Base-by-base conservation (phyloP, 1,140 invertebrate genomes). In the Littorina saxatilis region DNA sequence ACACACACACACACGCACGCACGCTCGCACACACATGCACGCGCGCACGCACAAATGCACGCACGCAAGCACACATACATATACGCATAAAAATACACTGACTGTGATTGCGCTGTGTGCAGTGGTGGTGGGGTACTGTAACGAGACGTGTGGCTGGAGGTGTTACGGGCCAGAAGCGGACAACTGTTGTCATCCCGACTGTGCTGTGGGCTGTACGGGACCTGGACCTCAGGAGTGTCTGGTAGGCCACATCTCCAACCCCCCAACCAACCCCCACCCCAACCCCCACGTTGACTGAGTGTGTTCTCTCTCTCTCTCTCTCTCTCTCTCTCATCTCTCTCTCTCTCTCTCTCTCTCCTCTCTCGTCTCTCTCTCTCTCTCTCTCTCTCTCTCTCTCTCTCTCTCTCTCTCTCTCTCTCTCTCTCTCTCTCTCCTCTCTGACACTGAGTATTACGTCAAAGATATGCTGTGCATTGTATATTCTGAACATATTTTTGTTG, bases 101-200 rank as follows among this genome's bases (percentile, higher is more conserved):
- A n/a, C n/a, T n/a, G n/a, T n/a, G n/a, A n/a, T n/a, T n/a, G n/a
- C n/a, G n/a, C n/a, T 68, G 66, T 68, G 58, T 82, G 15, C 63
- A 88, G 85, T 81, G 9, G 55, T 79, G n/a, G 39, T 61, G 7
- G 58, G 66, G 29, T 23, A 74, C 2, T 88, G 87, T 78, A 63
- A 85, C 32, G 52, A 80, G 17, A 40, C 66, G 89, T 99, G 98
- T 90, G 96, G 96, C 85, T 97, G 97, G 0, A 93, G 98, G 40
- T 99, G 98, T 91, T 99, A 97, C 90, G 97, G 97, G 0, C 94
- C 95, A 0, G 95, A 97, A 82, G 97, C 97, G 0, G 75, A 87
- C 2, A 96, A 99, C 89, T 99, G 98, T 91, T 99, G 98, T 89
- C 98, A 99, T 93, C 93, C 97, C 17, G 98, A 98, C 91, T 99